Evolutionary conservation across 1,140 invertebrate genomes (phyloP).

Genomic region (roundworm (Caenorhabditis elegans)): WBcel235 BX284605.5:8039001-8039500

Average conservation of each 20-base stretch:
- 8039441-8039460: too few species aligned
- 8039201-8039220: neutral
- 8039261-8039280: neutral
- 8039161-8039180: neutral
- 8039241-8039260: neutral
- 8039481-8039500: neutral
- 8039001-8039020: conserved; percentile 57
- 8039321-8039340: too few species aligned
- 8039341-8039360: too few species aligned
- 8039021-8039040: conserved; percentile 55
- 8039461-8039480: neutral
- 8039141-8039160: neutral
- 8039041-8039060: conserved; percentile 54
- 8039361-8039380: too few species aligned
- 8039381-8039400: too few species aligned
- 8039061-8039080: conserved; percentile 54
- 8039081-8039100: conserved; percentile 26
- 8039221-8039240: neutral
- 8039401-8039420: neutral
- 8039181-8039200: neutral
- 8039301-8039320: too few species aligned
- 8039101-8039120: neutral
- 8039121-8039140: neutral
- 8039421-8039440: neutral
- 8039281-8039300: too few species aligned